Evolutionary conservation across 2,888 invertebrate genomes (phyloP).

Genomic region (Phymatocera aterrima): DNA sequence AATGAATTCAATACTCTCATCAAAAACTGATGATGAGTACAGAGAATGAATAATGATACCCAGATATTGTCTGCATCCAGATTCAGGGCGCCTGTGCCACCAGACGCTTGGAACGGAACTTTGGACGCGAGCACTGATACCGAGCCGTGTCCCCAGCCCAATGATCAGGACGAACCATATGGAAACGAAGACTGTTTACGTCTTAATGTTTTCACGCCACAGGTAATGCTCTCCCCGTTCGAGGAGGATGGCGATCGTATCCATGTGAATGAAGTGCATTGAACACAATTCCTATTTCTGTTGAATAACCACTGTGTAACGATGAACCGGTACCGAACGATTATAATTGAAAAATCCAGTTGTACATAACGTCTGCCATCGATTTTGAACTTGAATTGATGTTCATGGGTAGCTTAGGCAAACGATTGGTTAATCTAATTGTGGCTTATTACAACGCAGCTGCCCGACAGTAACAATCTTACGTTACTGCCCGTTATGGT

Average conservation of each 20-base stretch:
- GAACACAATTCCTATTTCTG: too few relatives aligned
- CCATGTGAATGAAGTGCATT: neutral
- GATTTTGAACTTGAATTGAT: neutral
- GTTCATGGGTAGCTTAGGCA: neutral
- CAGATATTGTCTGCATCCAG: neutral
- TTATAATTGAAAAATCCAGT: too few relatives aligned
- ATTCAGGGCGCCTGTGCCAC: neutral
- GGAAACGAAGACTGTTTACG: conserved; percentile 21
- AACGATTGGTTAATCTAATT: neutral
- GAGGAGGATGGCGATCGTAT: neutral
- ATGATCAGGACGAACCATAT: neutral
- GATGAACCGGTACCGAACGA: too few relatives aligned
- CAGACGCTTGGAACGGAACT: conserved; percentile 4
- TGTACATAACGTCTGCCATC: too few relatives aligned
- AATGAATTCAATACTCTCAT: too few relatives aligned
- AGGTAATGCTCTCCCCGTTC: neutral
- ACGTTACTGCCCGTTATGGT: conserved; percentile 16
- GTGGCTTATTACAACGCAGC: neutral
- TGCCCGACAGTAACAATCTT: neutral
- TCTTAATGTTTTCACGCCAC: conserved; percentile 15
- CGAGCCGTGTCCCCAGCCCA: conserved; percentile 5
- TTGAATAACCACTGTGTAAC: neutral
- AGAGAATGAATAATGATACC: neutral
- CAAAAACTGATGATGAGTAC: too few relatives aligned
- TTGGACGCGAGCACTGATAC: neutral